Evolutionary conservation across 2,888 invertebrate genomes (phyloP).

Genomic region (Drosophila engyochracea): DNA sequence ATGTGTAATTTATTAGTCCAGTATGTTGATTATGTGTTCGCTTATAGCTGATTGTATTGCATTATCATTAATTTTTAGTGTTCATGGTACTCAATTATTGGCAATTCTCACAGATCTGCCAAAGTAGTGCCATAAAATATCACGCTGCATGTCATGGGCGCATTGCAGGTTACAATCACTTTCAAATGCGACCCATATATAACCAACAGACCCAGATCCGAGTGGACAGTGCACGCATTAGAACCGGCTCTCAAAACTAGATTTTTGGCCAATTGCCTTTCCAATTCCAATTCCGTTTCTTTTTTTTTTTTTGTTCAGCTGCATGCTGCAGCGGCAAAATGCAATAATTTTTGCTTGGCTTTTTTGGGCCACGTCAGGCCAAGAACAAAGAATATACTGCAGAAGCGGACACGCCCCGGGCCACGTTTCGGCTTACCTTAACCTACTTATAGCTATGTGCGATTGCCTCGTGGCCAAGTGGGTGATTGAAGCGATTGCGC

Average conservation of each 20-base stretch:
- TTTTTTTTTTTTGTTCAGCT: constrained; percentile 31
- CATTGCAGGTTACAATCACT: constrained; percentile 67
- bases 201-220: constrained; percentile 28
- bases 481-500: constrained; percentile 34
- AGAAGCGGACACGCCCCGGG: constrained; percentile 56
- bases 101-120: constrained; percentile 23
- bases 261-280: constrained; percentile 65
- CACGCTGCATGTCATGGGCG: constrained; percentile 37
- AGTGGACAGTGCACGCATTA: constrained; percentile 70
- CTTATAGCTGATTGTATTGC: neutral
- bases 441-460: constrained; percentile 60
- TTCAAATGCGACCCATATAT: constrained; percentile 75
- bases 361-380: constrained; percentile 52
- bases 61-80: constrained; percentile 9
- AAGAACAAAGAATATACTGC: constrained; percentile 44
- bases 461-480: constrained; percentile 31
- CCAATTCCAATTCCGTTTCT: constrained; percentile 50
- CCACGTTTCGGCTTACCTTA: constrained; percentile 65
- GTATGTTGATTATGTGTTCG: neutral
- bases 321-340: constrained; percentile 21
- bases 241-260: constrained; percentile 69
- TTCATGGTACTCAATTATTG: constrained; percentile 1
- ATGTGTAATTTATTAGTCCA: neutral
- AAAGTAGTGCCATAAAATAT: constrained; percentile 44
- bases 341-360: constrained; percentile 26